These are phyloP conservation scores for Melanotaenia duboulayi DNA, from an alignment of 2,113 vertebrate genomes.

Conservation along the genomic window DNA sequence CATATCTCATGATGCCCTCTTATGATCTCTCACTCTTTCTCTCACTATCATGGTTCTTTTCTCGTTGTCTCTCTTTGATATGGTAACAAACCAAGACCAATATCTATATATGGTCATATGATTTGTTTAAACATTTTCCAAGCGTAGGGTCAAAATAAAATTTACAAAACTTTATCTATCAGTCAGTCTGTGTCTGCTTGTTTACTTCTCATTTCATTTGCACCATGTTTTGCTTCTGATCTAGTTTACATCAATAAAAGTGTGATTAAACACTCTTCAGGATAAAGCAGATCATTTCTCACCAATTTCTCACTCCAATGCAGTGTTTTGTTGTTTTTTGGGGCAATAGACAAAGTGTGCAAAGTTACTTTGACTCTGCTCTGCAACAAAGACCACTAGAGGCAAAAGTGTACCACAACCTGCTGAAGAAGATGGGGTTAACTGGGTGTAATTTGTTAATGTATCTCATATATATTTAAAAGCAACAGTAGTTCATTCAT, in stretches of 20 bases:
- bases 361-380: conserved; percentile 19
- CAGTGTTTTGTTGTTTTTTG: background rate
- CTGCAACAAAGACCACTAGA: conserved; percentile 13
- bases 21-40: conserved; percentile 28
- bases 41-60: conserved; percentile 4
- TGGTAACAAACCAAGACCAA: conserved; percentile 12
- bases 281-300: conserved; percentile 21
- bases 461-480: conserved; percentile 56
- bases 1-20: conserved; percentile 32
- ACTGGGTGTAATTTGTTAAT: conserved; percentile 49
- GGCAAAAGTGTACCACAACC: conserved; percentile 11
- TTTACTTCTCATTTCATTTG: conserved; percentile 36
- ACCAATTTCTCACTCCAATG: conserved; percentile 2
- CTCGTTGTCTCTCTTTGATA: conserved; percentile 29
- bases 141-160: conserved; percentile 14
- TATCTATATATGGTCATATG: conserved; percentile 48
- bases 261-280: conserved; percentile 13
- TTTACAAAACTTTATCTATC: conserved; percentile 28
- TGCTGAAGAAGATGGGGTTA: background rate
- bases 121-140: conserved; percentile 40
- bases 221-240: background rate
- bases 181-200: conserved; percentile 23
- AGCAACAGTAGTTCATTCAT: conserved; percentile 19
- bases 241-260: conserved; percentile 30
- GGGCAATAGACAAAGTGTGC: background rate